Base-by-base conservation (phyloP, 2,888 invertebrate species). In the Tenthredo distinguenda region DNA sequence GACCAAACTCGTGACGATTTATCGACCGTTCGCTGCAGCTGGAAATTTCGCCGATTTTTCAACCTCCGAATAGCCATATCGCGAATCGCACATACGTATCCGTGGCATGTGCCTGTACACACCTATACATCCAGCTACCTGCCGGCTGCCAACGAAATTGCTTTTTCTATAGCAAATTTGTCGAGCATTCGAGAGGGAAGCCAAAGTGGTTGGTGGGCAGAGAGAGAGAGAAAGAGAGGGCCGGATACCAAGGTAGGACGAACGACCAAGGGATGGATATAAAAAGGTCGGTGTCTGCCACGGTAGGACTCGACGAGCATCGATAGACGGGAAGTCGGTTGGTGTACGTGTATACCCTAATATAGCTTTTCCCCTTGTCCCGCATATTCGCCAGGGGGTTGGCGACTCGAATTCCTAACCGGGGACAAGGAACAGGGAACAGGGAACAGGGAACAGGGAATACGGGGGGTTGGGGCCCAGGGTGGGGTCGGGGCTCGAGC, bases 131-230 rank as follows among this genome's bases (percentile, higher is more conserved):
- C 4, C 7, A 34, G 15, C 43, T 43, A 43, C 74, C 74, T 40
- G n/a, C 37, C 55, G 21, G 55, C 37, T 79, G 21, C 79, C 58
- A 58, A 79, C 47, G 71, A 83, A 83, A 83, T 83, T 68, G 83
- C 83, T 83, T 65, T 83, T 68, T 68, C 47, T 71, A 37, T 50
- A 68, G 68, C 47, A 83, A 83, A 83, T 83, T 83, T 83, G 83
- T 83, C 68, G 71, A 83, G 71, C 83, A 47, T 68, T 83, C 71
- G 83, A 83, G 71, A 83, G 83, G 68, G 47, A 50, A 83, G 83
- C 43, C 50, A 68, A 83, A 68, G 47, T 83, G 83, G 21, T 62
- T 40, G 62, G 58, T 15, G 18, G 37, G 62, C 37, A 62, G 62
- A 40, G 37, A 55, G 31, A 50, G 12, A 26, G 18, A 12, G 55